Evolutionary conservation across 1,140 invertebrate genomes (phyloP).

Genomic region (Panagrolaimus sp.): DNA sequence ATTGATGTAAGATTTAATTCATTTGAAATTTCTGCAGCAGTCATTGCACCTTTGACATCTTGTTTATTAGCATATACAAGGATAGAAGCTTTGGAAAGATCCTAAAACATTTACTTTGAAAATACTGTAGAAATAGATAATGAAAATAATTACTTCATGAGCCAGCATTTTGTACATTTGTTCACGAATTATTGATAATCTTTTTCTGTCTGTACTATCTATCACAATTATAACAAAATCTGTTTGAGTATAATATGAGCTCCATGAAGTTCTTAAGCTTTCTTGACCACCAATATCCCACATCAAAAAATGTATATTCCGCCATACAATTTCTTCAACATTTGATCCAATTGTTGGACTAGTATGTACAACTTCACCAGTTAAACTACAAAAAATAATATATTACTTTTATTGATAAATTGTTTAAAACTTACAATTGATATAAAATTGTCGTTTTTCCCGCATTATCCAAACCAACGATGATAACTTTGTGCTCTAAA

Average conservation of each 20-base stretch:
- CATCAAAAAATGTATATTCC: conserved; percentile 95
- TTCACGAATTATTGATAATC: conserved; percentile 81
- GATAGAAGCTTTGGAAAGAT: conserved; percentile 83
- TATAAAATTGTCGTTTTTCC: conserved; percentile 99
- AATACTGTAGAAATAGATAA: conserved; percentile 18
- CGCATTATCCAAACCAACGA: conserved; percentile 96
- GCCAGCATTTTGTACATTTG: conserved; percentile 88
- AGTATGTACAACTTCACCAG: conserved; percentile 96
- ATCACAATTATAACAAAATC: conserved; percentile 93
- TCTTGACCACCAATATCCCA: conserved; percentile 93
- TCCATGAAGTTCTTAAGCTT: conserved; percentile 87
- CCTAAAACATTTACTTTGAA: conserved; percentile 64
- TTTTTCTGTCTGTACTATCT: conserved; percentile 87
- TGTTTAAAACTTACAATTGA: conserved; percentile 70
- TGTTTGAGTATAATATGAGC: conserved; percentile 94
- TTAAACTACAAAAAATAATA: conserved; percentile 65
- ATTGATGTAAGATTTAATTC: conserved; percentile 89
- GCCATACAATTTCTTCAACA: conserved; percentile 93
- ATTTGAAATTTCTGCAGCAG: conserved; percentile 87
- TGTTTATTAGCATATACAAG: conserved; percentile 95
- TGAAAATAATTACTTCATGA: conserved; percentile 66
- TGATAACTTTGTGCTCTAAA: conserved; percentile 89
- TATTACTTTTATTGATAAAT: neutral
- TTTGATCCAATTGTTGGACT: conserved; percentile 96
- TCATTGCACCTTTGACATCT: conserved; percentile 91